Base-by-base conservation (phyloP, 1,140 invertebrate species). In the Ceratitis capitata region DNA sequence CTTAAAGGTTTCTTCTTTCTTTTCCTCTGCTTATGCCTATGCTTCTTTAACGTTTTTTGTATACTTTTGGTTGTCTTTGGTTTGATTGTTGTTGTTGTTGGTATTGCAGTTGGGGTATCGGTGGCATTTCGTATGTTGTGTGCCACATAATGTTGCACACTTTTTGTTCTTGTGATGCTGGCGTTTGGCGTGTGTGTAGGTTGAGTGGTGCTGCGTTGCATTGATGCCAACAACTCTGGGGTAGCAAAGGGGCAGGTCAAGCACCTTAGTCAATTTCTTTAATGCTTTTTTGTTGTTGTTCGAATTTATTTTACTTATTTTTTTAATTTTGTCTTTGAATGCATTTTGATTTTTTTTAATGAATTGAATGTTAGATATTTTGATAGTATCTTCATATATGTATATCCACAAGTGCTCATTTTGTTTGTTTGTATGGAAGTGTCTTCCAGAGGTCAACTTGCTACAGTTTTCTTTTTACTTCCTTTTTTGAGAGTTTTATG, bases 241-340 rank as follows among this genome's bases (percentile, higher is more conserved):
- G 39, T 39, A 78, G 39, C n/a, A 23, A n/a, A 23, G 69, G 69
- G 69, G 69, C 69, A 78, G 69, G 69, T 45, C 69, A 78, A 78
- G 69, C 69, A 78, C 69, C 69, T 78, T 78, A 42, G 69, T 78
- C 39, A 78, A 78, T 45, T 78, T 78, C 39, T 78, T 42, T 78
- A 7, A 35, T 39, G 5, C 61, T 69, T 16, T 69, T 78, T 45
- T 39, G 5, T 26, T 61, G n/a, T n/a, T n/a, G n/a, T n/a, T n/a
- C n/a, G n/a, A n/a, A n/a, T n/a, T n/a, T n/a, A 56, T 61, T 61
- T 61, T 61, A 10, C 23, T 39, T 74, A 7, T 39, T 29, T 19
- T 39, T 19, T 42, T 69, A 3, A 4, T 19, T n/a, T n/a, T 19
- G 14, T 69, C 16, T 69, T 69, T 32, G 64, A 26, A 32, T 69